These are phyloP conservation scores for Prionailurus viverrinus DNA, from an alignment of 2,113 vertebrate genomes.

Conservation along the genomic window DNA sequence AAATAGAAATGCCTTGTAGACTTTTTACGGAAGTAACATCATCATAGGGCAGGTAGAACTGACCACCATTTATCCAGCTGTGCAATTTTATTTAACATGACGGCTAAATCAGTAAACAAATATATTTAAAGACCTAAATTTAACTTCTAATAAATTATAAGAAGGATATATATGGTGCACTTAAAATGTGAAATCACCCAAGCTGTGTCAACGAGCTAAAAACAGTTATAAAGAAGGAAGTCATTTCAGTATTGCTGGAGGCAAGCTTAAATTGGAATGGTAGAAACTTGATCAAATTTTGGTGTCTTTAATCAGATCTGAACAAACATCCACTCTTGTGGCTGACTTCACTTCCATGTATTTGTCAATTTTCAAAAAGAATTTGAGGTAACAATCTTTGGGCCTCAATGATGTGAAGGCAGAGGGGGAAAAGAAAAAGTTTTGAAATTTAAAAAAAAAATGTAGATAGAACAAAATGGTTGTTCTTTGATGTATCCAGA, in stretches of 20 bases:
- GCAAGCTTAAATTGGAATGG: background rate
- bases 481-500: background rate
- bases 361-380: constrained; percentile 20
- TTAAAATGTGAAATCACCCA: background rate
- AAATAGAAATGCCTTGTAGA: background rate
- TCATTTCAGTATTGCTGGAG: background rate
- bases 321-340: background rate
- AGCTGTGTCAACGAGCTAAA: background rate
- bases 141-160: background rate
- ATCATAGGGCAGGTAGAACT: background rate
- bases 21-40: background rate
- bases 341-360: constrained; percentile 12
- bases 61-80: background rate
- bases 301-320: constrained; percentile 3
- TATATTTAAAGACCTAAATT: background rate
- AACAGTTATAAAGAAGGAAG: background rate
- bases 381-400: background rate
- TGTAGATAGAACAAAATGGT: background rate
- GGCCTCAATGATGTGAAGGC: background rate
- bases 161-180: background rate
- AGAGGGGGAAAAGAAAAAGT: background rate
- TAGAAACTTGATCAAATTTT: background rate
- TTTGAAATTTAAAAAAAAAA: background rate
- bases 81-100: background rate
- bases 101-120: background rate